These are phyloP conservation scores for Zaprionus obscuricornis DNA, from an alignment of 2,888 invertebrate genomes.

Conservation along the genomic window DNA sequence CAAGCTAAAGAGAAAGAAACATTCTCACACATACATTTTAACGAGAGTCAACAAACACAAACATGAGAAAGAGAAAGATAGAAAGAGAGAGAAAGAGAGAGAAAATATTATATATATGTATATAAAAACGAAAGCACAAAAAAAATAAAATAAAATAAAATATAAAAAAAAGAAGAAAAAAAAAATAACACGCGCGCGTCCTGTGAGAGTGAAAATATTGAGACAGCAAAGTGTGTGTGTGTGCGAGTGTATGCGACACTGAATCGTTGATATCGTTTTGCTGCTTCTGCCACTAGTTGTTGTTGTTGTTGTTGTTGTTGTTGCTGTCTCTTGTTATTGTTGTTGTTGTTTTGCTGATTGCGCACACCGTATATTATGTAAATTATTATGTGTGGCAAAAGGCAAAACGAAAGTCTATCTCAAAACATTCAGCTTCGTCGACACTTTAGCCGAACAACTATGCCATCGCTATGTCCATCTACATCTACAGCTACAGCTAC, in stretches of 20 bases:
- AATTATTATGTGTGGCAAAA: constrained; percentile 70
- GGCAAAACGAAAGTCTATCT: too few relatives aligned
- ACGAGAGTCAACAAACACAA: constrained; percentile 29
- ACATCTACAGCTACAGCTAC: constrained; percentile 22
- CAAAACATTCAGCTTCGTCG: constrained; percentile 28
- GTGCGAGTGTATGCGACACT: constrained; percentile 42
- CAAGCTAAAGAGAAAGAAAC: constrained; percentile 26
- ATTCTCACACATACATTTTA: constrained; percentile 27
- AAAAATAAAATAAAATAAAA: constrained; percentile 17
- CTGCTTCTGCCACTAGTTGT: constrained; percentile 5
- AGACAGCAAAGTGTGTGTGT: too few relatives aligned
- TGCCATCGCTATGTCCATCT: constrained; percentile 27
- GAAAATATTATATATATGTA: too few relatives aligned
- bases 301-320: constrained; percentile 18
- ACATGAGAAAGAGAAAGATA: too few relatives aligned
- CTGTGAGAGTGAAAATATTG: constrained; percentile 74
- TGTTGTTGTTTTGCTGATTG: constrained; percentile 61
- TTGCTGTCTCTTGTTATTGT: constrained; percentile 20
- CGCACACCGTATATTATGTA: constrained; percentile 77
- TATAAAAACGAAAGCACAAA: too few relatives aligned
- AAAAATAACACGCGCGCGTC: constrained; percentile 51
- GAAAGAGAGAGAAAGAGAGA: too few relatives aligned
- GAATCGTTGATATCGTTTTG: constrained; percentile 39
- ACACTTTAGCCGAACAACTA: constrained; percentile 31
- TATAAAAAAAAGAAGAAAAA: constrained; percentile 9